Base-by-base conservation (phyloP, 1,140 invertebrate species). In the Cydia amplana region DNA sequence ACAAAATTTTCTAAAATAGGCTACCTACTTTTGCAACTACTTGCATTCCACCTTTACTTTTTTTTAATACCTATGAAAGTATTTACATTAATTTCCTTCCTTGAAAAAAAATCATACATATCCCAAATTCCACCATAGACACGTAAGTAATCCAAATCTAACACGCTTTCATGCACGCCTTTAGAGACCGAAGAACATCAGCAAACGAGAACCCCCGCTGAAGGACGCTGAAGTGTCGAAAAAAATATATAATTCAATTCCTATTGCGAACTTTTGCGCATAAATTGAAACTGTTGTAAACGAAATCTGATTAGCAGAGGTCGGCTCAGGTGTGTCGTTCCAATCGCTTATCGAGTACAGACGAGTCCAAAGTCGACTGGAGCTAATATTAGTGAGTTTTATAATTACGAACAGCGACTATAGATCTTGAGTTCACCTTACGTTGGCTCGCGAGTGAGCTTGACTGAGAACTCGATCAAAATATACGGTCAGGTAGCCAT, bases 201-300 rank as follows among this genome's bases (percentile, higher is more conserved):
- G 18, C 55, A 20, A 20, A 60, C 55, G n/a, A 60, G 55, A 51
- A 51, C 14, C 16, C 6, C 28, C 16, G 3, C 65, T 18, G 28
- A 67, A 67, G 28, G 40, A 32, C 16, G 3, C 65, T 18, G 28
- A 67, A 67, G 28, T 70, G 65, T 70, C 25, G 32, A 70, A 70
- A 65, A 67, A 70, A 70, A 70, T 14, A 51, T 12, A 70, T 43
- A 70, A 70, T 36, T 70, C 65, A 70, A 70, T 70, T 70, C n/a
- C 28, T 25, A 70, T 70, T 36, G 25, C 65, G 65, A 70, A 70
- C 65, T 70, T 70, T 40, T n/a, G 65, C 65, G 65, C n/a, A 70
- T 70, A 70, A 43, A 70, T 70, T 70, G 65, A 70, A 70, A 70
- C 65, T 70, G 65, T 70, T 70, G 65, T 70, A 70, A 70, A 70